phyloP scores from a whole-genome alignment of 2,113 vertebrate genomes.

The Nothoprocta pentlandii region DNA sequence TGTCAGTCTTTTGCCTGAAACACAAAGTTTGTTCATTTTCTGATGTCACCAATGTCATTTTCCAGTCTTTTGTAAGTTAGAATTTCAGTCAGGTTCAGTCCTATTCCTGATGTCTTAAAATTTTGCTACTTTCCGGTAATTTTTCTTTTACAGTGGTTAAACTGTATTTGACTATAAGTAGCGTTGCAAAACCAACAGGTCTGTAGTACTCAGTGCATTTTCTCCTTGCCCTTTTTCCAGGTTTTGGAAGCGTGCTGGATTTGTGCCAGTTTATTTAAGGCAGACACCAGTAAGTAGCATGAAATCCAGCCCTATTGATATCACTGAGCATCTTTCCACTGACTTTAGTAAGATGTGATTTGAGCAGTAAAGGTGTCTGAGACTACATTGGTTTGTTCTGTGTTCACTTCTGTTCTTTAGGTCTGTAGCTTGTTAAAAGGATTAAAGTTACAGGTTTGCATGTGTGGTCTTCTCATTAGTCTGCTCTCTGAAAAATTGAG shows the following conservation, averaged over 20 bases:
- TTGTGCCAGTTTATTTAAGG: slow-evolving; percentile 93
- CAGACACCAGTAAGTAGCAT: slow-evolving; percentile 90
- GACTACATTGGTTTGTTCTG: neutral
- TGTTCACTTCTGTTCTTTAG: neutral
- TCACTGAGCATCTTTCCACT: neutral
- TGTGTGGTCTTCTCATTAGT: neutral
- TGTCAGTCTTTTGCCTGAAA: neutral
- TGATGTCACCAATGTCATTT: neutral
- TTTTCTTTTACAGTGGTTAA: neutral
- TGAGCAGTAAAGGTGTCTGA: neutral
- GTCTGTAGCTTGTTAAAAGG: neutral
- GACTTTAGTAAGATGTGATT: neutral
- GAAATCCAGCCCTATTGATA: neutral
- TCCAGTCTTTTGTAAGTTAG: neutral
- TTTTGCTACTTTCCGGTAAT: neutral
- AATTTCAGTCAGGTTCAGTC: neutral
- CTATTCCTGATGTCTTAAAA: neutral
- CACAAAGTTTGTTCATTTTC: neutral
- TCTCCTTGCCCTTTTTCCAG: slow-evolving; percentile 69
- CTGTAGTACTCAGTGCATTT: neutral
- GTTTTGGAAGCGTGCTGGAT: slow-evolving; percentile 96
- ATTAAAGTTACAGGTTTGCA: neutral
- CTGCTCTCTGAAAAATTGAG: neutral
- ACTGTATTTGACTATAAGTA: neutral
- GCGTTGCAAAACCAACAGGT: neutral